Percentiles rank a stretch among this genome's conserved stretches.
phyloP scores from a whole-genome alignment of 2,113 vertebrate species.

The Eptatretus burgeri region DNA sequence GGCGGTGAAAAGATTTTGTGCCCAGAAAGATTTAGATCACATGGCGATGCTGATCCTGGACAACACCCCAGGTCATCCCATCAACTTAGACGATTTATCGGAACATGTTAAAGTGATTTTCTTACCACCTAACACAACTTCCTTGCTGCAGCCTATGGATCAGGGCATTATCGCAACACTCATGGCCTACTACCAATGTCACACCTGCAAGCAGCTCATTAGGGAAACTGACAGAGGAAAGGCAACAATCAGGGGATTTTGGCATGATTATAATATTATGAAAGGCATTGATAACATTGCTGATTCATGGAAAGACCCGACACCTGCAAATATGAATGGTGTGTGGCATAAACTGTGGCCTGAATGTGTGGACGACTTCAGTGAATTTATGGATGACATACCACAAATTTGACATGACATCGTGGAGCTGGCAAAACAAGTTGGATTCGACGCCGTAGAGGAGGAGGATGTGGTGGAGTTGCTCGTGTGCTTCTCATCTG shows the following conservation, averaged over 20 bases:
- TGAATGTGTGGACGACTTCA: not conserved
- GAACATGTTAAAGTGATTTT: conserved; percentile 4
- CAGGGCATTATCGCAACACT: conserved; percentile 8
- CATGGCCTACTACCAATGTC: conserved; percentile 4
- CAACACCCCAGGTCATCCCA: not conserved
- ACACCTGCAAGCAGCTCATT: not conserved
- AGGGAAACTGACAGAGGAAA: not conserved
- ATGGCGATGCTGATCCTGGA: not conserved
- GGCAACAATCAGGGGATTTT: not conserved
- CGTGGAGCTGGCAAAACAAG: not conserved
- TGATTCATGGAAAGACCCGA: not conserved
- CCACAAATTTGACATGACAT: not conserved
- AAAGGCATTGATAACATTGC: not conserved
- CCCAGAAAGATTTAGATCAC: not conserved
- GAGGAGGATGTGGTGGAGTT: not conserved
- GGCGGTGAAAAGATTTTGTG: not conserved
- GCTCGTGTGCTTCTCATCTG: too few species aligned
- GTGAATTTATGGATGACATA: not conserved
- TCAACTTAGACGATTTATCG: not conserved
- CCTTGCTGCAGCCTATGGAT: conserved; percentile 9
- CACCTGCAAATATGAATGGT: not conserved
- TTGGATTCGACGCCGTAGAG: not conserved
- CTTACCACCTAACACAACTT: conserved; percentile 7
- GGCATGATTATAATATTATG: not conserved
- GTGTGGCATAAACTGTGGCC: not conserved